A percentile compares a stretch with the other conserved stretches of the same genome.
Conservation (phyloP, 2,797 vertebrate genomes). For the Channallabes apus region DNA sequence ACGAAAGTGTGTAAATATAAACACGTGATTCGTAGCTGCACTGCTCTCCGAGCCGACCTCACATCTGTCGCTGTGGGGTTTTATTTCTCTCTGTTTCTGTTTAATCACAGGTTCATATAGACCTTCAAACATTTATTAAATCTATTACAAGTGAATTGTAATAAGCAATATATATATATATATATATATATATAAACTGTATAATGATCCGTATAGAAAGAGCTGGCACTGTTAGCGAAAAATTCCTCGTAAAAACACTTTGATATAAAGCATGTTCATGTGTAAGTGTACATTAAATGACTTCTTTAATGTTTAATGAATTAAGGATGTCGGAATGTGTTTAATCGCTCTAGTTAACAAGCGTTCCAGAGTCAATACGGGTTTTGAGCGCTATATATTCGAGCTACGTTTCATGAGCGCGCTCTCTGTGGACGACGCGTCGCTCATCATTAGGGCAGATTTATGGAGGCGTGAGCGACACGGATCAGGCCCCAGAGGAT, state of each 20-base stretch:
- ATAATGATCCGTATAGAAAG: not conserved
- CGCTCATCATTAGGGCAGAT: conserved; percentile 17
- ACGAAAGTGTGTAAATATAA: not conserved
- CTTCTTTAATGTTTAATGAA: not conserved
- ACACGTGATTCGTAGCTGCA: no score
- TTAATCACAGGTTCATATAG: not conserved
- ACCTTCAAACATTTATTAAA: not conserved
- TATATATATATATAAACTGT: no score
- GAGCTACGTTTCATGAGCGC: not conserved
- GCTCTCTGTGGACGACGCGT: conserved; percentile 5
- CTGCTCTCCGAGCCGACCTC: not conserved
- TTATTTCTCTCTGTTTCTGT: not conserved
- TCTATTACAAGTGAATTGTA: not conserved
- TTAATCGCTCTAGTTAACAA: not conserved
- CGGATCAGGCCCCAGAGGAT: conserved; percentile 21
- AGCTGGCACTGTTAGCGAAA: not conserved
- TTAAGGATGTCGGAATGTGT: not conserved
- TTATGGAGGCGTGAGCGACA: not conserved
- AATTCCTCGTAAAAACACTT: not conserved
- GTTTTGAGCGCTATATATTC: not conserved
- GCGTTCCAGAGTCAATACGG: not conserved
- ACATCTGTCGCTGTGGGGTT: no score
- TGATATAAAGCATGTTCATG: not conserved
- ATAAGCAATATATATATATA: not conserved
- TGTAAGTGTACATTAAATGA: not conserved